Evolutionary conservation across 2,113 vertebrate genomes (phyloP).

Genomic region (Elephantulus edwardii): DNA sequence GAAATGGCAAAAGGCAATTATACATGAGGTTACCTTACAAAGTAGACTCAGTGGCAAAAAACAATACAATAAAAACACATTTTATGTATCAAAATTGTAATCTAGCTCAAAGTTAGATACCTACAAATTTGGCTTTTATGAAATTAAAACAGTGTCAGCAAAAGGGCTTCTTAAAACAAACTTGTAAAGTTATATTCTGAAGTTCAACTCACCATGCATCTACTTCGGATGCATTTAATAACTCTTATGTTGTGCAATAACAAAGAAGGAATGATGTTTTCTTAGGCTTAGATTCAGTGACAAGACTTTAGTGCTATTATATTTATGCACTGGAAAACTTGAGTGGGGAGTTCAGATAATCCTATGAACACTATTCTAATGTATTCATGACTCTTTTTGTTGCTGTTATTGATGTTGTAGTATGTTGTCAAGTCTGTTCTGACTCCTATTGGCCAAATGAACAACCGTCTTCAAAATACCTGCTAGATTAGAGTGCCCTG

Average conservation of each 20-base stretch:
- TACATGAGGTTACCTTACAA: not conserved
- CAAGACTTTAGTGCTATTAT: not conserved
- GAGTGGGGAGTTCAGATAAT: not conserved
- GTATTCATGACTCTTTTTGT: no score
- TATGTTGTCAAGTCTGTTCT: no score
- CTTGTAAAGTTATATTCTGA: not conserved
- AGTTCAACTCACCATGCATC: not conserved
- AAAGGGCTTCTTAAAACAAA: not conserved
- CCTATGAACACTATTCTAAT: not conserved
- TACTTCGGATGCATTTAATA: conserved; percentile 42
- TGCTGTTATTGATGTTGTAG: no score
- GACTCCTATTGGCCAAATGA: no score
- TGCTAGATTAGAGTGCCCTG: no score
- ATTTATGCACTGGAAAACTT: not conserved
- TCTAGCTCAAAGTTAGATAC: not conserved
- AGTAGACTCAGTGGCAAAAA: not conserved
- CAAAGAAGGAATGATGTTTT: not conserved
- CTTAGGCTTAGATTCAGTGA: conserved; percentile 27
- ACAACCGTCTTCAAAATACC: no score
- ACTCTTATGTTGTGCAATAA: not conserved
- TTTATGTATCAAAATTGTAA: not conserved
- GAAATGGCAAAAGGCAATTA: not conserved
- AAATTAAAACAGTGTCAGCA: not conserved
- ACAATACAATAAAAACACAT: not conserved
- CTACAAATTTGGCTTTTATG: not conserved